Evolutionary conservation across 2,113 vertebrate species (phyloP).

Genomic region (Cavia porcellus): DNA sequence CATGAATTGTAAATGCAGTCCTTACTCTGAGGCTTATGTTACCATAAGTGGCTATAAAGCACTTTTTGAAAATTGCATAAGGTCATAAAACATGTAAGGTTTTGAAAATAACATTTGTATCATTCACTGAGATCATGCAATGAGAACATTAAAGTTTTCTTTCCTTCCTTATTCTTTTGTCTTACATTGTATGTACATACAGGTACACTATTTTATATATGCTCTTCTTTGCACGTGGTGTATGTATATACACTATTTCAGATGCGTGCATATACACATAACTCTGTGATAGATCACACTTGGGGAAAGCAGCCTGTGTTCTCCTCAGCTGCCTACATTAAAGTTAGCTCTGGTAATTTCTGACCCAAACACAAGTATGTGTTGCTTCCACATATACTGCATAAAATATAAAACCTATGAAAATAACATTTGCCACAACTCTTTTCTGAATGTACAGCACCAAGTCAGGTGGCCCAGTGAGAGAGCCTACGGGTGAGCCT

Average conservation of each 20-base stretch:
- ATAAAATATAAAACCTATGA: not conserved
- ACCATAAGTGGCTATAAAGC: not conserved
- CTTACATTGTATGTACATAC: not conserved
- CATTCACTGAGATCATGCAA: not conserved
- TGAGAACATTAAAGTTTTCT: not conserved
- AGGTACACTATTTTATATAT: not conserved
- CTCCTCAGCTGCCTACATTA: not conserved
- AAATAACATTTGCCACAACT: too few species aligned
- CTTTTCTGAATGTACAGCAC: not conserved
- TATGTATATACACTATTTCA: not conserved
- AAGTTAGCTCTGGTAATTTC: not conserved
- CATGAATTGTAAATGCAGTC: not conserved
- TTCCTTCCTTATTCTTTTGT: not conserved
- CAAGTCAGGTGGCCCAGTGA: not conserved
- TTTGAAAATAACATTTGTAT: not conserved
- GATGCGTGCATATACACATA: not conserved
- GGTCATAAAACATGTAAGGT: not conserved
- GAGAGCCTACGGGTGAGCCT: not conserved
- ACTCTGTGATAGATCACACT: not conserved
- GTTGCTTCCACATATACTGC: not conserved
- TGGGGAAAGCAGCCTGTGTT: not conserved
- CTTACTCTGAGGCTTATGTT: not conserved
- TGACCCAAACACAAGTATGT: not conserved
- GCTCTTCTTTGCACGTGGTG: not conserved
- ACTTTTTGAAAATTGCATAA: not conserved